Percentiles rank a stretch among this genome's conserved stretches.
Evolutionary conservation across 2,797 vertebrate genomes (phyloP).

Genomic region (Falco berigora): DNA sequence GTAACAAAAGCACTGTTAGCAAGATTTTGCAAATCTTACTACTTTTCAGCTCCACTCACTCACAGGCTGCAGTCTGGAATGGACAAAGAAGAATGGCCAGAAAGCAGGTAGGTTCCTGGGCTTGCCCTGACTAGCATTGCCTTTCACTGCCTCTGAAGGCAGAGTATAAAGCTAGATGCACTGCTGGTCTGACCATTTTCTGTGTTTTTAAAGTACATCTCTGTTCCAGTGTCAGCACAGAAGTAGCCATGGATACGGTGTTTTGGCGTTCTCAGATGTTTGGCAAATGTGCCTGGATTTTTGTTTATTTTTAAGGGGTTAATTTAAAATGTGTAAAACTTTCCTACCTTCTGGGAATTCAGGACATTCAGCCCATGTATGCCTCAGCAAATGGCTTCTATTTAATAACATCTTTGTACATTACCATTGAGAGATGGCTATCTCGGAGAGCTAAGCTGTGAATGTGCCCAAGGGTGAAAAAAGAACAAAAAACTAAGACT

Average conservation of each 20-base stretch:
- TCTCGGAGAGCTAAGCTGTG: neutral
- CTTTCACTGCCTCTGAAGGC: neutral
- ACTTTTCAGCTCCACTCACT: neutral
- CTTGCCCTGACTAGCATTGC: neutral
- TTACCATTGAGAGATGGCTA: neutral
- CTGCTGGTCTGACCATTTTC: neutral
- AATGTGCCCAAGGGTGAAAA: neutral
- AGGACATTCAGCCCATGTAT: neutral
- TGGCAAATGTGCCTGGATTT: neutral
- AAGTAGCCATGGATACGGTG: neutral
- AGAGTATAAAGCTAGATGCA: neutral
- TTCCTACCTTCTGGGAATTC: neutral
- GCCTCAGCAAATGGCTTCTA: neutral
- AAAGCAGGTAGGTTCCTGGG: neutral
- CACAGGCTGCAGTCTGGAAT: neutral
- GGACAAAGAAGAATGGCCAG: neutral
- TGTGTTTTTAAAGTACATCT: neutral
- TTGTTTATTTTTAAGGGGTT: slow-evolving; percentile 4
- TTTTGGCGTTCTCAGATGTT: neutral
- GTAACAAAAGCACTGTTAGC: neutral
- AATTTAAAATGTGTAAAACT: neutral
- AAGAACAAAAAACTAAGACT: neutral
- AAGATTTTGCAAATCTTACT: neutral
- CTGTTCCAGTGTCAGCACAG: neutral
- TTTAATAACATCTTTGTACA: neutral